Conservation (phyloP, 1,140 invertebrate species). For the Cydia strobilella region DNA sequence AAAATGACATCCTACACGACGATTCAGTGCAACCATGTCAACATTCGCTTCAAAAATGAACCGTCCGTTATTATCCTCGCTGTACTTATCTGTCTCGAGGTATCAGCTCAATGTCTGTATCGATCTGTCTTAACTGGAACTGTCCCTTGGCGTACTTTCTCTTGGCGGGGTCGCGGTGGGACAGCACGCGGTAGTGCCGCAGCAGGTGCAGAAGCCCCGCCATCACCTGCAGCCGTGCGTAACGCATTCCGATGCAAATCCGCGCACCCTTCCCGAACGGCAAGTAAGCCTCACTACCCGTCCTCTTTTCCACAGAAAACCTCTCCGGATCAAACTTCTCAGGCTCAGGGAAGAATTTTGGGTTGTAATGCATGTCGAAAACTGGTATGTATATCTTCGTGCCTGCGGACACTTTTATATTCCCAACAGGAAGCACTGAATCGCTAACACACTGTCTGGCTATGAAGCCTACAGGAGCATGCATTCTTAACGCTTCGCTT, state of each 20-base stretch:
- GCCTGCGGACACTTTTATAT: constrained; percentile 33
- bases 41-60: no score
- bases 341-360: constrained; percentile 50
- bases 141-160: constrained; percentile 38
- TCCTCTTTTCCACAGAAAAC: constrained; percentile 57
- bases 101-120: constrained; percentile 45
- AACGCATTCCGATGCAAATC: constrained; percentile 81
- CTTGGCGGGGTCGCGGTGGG: constrained; percentile 34
- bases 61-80: no score
- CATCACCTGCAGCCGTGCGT: constrained; percentile 74
- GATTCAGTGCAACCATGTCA: no score
- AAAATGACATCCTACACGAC: no score
- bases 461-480: constrained; percentile 60
- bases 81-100: not conserved
- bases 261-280: constrained; percentile 83
- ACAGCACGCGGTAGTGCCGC: constrained; percentile 48
- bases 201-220: constrained; percentile 60
- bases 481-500: constrained; percentile 73
- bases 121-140: constrained; percentile 44
- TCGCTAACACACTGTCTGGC: constrained; percentile 42
- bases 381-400: constrained; percentile 35
- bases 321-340: constrained; percentile 74
- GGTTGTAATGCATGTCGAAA: constrained; percentile 35
- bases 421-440: constrained; percentile 34
- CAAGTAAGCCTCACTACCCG: constrained; percentile 52